These are phyloP conservation scores for Drosophila flavopinicola DNA, from an alignment of 2,888 invertebrate genomes.

Conservation along the genomic window DNA sequence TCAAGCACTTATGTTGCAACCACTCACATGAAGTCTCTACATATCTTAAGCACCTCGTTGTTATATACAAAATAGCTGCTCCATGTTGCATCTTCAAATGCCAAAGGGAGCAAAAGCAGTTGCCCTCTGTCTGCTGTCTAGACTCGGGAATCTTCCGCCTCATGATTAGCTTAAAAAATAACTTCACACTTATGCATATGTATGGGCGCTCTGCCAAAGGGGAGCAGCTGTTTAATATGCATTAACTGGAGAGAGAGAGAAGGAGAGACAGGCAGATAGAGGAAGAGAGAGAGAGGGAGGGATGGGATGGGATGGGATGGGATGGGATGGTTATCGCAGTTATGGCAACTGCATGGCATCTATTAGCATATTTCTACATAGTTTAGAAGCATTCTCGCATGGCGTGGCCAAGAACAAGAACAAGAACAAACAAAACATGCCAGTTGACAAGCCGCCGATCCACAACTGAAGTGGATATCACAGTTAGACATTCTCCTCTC, in stretches of 20 bases:
- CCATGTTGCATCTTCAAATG: slow-evolving; percentile 5
- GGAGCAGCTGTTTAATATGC: slow-evolving; percentile 44
- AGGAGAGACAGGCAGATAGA: background rate
- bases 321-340: slow-evolving; percentile 64
- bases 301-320: too few relatives aligned
- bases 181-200: slow-evolving; percentile 60
- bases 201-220: slow-evolving; percentile 30
- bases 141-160: slow-evolving; percentile 23
- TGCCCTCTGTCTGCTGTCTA: slow-evolving; percentile 4
- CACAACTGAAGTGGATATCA: slow-evolving; percentile 38
- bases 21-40: background rate
- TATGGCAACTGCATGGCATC: slow-evolving; percentile 56
- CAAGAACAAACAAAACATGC: slow-evolving; percentile 55
- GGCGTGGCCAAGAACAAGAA: slow-evolving; percentile 38
- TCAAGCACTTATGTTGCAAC: slow-evolving; percentile 29
- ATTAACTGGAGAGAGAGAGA: slow-evolving; percentile 35
- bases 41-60: background rate
- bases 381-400: slow-evolving; percentile 60
- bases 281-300: background rate
- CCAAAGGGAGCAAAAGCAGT: background rate
- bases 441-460: slow-evolving; percentile 55
- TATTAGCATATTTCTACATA: slow-evolving; percentile 75
- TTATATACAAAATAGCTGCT: background rate
- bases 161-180: slow-evolving; percentile 43
- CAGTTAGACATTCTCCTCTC: slow-evolving; percentile 46